Base-by-base conservation (phyloP, 2,797 vertebrate genomes). In the Brotula barbata region DNA sequence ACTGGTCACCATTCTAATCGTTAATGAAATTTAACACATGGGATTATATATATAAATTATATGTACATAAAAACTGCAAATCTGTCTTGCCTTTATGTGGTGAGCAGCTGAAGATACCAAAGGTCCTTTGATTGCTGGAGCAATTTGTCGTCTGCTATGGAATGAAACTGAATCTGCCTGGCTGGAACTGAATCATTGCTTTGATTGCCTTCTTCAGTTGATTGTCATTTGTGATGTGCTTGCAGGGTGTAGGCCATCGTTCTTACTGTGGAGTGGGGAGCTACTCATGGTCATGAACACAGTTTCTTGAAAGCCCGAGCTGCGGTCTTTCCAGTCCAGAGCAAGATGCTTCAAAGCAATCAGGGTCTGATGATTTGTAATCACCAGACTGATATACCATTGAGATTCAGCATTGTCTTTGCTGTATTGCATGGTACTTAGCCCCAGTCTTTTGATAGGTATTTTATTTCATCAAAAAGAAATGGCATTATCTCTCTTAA, bases 391-490 rank as follows among this genome's bases (percentile, higher is more conserved):
- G 52, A 66, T 75, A 62, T 61, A 68, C 54, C 68, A 81, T 65
- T 65, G 72, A 78, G 33, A 77, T 80, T 72, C 60, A 62, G 80
- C 73, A 83, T 87, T 68, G 74, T 46, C 61, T 81, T 62, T 10
- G 40, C 44, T 65, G 51, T 15, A 8, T 50, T 11, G 28, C 71
- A 70, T 39, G 58, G 55, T 65, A 64, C 50, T 45, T 71, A 60
- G 64, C 9, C 31, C 31, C 31, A 33, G 9, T 33, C 31, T 33
- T 9, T 33, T 33, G n/a, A n/a, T n/a, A 7, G 31, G 11, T 10
- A 7, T 33, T 6, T 60, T 75, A 52, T 81, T 90, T 87, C 85
- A 88, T 90, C 87, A 88, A 87, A 88, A 74, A 44, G 68, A 50
- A n/a, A 72, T 54, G 58, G 73, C 80, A 88, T 88, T 79, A 88